Conservation (phyloP, 2,888 invertebrate species). For the Caenorhabditis afra region DNA sequence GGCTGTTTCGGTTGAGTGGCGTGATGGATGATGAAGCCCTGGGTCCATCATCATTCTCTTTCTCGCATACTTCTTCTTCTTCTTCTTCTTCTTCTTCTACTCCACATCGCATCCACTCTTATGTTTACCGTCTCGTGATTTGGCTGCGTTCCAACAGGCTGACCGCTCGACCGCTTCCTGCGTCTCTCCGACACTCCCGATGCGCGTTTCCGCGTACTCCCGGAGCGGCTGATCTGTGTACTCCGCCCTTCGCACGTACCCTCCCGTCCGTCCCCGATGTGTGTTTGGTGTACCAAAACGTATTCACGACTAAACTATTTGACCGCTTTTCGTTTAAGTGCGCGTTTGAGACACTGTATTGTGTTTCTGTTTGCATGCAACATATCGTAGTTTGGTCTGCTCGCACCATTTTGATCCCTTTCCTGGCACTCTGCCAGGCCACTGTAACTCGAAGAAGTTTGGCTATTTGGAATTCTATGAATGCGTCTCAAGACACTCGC, state of each 20-base stretch:
- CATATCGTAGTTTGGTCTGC: constrained; percentile 36
- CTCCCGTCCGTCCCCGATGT: neutral
- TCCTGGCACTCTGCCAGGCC: constrained; percentile 12
- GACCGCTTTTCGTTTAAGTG: constrained; percentile 56
- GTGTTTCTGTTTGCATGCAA: constrained; percentile 50
- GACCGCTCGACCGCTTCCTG: constrained; percentile 42
- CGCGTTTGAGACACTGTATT: constrained; percentile 54
- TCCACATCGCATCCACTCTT: constrained; percentile 16
- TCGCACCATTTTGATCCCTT: constrained; percentile 18
- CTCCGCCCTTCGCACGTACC: constrained; percentile 27
- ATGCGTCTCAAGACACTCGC: neutral
- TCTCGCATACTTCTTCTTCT: constrained; percentile 2
- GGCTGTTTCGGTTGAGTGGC: too few species aligned
- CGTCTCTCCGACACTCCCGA: constrained; percentile 9
- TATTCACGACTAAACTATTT: constrained; percentile 59
- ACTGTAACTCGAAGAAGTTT: neutral
- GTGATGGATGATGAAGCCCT: neutral
- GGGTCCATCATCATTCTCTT: constrained; percentile 15
- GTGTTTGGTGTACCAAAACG: constrained; percentile 53
- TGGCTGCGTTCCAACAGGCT: constrained; percentile 60
- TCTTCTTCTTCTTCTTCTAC: constrained; percentile 11
- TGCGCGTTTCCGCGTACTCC: constrained; percentile 25
- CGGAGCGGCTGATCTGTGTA: constrained; percentile 43
- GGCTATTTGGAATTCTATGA: constrained; percentile 22
- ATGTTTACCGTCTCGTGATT: constrained; percentile 63